Conservation (phyloP, 2,888 invertebrate species). For the Drosophila subquinaria region DNA sequence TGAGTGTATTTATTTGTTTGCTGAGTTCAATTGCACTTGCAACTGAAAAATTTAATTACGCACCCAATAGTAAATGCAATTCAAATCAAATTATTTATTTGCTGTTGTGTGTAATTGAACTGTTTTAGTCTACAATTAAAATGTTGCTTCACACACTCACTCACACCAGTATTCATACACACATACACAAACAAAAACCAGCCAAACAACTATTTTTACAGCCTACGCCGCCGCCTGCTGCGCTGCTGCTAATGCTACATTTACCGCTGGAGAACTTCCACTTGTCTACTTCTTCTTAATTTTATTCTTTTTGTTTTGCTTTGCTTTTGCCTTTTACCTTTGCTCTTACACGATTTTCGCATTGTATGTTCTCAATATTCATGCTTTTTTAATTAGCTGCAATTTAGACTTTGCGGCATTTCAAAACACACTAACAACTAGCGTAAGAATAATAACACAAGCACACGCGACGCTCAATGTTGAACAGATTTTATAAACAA, state of each 20-base stretch:
- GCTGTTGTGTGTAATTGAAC: conserved; percentile 74
- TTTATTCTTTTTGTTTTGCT: conserved; percentile 7
- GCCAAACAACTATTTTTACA: conserved; percentile 64
- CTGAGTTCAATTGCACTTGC: conserved; percentile 46
- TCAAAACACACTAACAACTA: conserved; percentile 45
- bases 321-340: conserved; percentile 32
- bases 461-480: conserved; percentile 27
- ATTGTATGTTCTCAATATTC: conserved; percentile 39
- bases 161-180: conserved; percentile 17
- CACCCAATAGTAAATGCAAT: conserved; percentile 61
- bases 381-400: conserved; percentile 37
- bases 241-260: conserved; percentile 37
- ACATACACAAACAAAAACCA: conserved; percentile 58
- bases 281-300: conserved; percentile 24
- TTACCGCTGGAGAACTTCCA: conserved; percentile 55
- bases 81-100: conserved; percentile 69
- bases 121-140: conserved; percentile 70
- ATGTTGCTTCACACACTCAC: conserved; percentile 63
- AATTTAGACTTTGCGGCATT: conserved; percentile 58
- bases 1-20: conserved; percentile 23
- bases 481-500: conserved; percentile 67
- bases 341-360: conserved; percentile 47
- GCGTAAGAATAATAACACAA: conserved; percentile 42
- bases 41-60: conserved; percentile 72
- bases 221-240: conserved; percentile 62